A percentile compares a stretch with the other conserved stretches of the same genome.
These are phyloP conservation scores for Coenobita brevimanus DNA, from an alignment of 1,140 invertebrate species.

Conservation along the genomic window DNA sequence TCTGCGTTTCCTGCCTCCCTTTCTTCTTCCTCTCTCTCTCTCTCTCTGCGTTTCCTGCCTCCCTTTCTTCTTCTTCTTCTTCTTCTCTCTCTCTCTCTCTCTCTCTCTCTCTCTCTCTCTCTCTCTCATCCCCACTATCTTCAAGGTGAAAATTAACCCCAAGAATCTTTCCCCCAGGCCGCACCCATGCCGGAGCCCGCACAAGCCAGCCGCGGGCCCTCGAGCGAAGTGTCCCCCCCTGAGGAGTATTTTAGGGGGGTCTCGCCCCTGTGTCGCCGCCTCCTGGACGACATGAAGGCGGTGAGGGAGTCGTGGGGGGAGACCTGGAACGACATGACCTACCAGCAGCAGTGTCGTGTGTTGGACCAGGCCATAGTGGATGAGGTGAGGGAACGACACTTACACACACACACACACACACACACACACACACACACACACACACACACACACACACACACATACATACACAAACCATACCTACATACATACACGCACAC, in stretches of 20 bases:
- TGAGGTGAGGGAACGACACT: slow-evolving; percentile 77
- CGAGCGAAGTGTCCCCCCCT: slow-evolving; percentile 51
- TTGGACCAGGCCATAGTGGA: slow-evolving; percentile 85
- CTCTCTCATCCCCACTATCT: not conserved
- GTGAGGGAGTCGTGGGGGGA: slow-evolving; percentile 82
- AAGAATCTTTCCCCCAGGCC: not conserved
- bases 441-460: not conserved
- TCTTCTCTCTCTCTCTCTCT: not conserved
- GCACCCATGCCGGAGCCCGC: slow-evolving; percentile 26
- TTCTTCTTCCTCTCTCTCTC: slow-evolving; percentile 1
- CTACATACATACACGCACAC: no score
- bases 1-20: not conserved
- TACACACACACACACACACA: not conserved
- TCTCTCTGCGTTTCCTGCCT: not conserved
- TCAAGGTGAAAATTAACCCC: not conserved
- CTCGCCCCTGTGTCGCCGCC: slow-evolving; percentile 60
- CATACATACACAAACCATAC: no score
- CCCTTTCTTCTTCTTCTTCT: not conserved
- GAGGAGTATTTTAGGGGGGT: slow-evolving; percentile 69
- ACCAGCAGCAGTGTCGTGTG: slow-evolving; percentile 82
- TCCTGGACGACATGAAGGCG: slow-evolving; percentile 79
- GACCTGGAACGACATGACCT: slow-evolving; percentile 80
- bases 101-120: no score
- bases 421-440: not conserved
- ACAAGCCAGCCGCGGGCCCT: not conserved